These are phyloP conservation scores for Rhingia rostrata DNA, from an alignment of 2,888 invertebrate species.

Conservation along the genomic window DNA sequence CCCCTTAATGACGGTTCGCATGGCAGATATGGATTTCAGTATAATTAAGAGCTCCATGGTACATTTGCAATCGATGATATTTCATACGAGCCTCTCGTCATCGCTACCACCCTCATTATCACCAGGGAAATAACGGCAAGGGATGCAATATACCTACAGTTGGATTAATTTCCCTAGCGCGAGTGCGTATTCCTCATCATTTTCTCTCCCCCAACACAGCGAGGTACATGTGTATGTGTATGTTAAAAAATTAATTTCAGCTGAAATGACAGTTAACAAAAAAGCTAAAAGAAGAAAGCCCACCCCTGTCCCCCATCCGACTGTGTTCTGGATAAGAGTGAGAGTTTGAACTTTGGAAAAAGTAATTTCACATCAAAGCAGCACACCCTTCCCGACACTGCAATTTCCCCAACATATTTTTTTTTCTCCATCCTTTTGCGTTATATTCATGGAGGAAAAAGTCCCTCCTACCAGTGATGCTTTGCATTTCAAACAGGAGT, in stretches of 20 bases:
- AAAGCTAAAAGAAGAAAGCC: constrained; percentile 15
- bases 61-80: constrained; percentile 56
- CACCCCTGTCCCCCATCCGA: not conserved
- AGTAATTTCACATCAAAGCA: constrained; percentile 68
- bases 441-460: constrained; percentile 34
- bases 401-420: constrained; percentile 30
- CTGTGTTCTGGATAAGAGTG: not conserved
- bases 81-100: constrained; percentile 20
- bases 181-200: not conserved
- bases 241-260: constrained; percentile 51
- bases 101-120: constrained; percentile 36
- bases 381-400: constrained; percentile 2
- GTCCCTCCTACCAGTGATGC: constrained; percentile 18
- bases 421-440: not conserved
- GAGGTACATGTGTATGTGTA: constrained; percentile 5
- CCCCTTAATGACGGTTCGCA: constrained; percentile 3
- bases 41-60: constrained; percentile 54
- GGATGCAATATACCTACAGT: not conserved
- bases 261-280: constrained; percentile 17
- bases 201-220: not conserved
- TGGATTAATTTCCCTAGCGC: constrained; percentile 44
- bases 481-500: constrained; percentile 50
- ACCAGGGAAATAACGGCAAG: constrained; percentile 10
- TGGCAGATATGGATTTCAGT: constrained; percentile 47
- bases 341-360: constrained; percentile 39